Evolutionary conservation across 64 coral and sea anemone species (phyloP).

Genomic region (Hydrozoanthus tunicans): DNA sequence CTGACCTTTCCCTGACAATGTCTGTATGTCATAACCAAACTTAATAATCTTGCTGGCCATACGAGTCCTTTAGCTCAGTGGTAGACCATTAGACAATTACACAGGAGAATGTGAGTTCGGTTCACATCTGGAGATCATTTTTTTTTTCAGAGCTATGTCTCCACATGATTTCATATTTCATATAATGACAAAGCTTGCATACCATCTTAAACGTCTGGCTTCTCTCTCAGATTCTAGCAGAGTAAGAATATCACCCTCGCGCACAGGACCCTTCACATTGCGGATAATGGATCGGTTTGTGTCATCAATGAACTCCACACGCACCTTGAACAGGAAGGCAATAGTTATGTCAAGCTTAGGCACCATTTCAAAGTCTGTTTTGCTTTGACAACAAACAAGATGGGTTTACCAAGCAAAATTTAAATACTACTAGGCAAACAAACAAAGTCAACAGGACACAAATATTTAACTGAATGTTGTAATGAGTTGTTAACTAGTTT

Average conservation of each 20-base stretch:
- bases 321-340: constrained; percentile 61
- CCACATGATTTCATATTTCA: background rate
- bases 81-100: too few relatives aligned
- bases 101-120: background rate
- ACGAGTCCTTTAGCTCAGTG: too few relatives aligned
- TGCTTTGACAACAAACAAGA: too few relatives aligned
- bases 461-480: too few relatives aligned
- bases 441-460: too few relatives aligned
- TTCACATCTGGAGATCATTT: background rate
- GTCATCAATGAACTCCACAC: constrained; percentile 98
- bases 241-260: constrained; percentile 93
- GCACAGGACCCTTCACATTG: constrained; percentile 95
- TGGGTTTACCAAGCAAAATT: too few relatives aligned
- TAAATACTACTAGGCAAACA: too few relatives aligned
- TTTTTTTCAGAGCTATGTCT: background rate
- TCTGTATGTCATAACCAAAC: too few relatives aligned
- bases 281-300: constrained; percentile 98
- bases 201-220: constrained; percentile 94
- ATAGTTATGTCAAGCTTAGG: background rate
- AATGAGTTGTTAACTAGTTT: too few relatives aligned
- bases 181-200: background rate
- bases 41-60: too few relatives aligned
- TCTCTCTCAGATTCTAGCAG: constrained; percentile 97
- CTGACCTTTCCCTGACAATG: too few relatives aligned
- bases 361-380: too few relatives aligned